A percentile compares a stretch with the other conserved stretches of the same genome.
These are phyloP conservation scores for Steinernema carpocapsae DNA, from an alignment of 2,888 invertebrate species.

Conservation along the genomic window DNA sequence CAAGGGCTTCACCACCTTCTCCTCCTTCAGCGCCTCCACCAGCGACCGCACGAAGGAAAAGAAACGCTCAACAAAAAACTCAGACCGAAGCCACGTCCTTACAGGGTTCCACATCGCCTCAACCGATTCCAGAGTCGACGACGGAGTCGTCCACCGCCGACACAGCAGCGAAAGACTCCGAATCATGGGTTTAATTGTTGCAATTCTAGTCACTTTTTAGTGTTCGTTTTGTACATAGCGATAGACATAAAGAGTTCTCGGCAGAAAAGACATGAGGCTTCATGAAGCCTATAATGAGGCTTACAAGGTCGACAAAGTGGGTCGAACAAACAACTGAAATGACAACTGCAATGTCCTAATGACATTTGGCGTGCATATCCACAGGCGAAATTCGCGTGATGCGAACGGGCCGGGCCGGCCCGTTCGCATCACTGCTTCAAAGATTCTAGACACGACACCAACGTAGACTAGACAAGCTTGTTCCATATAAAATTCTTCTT, in stretches of 20 bases:
- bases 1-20: background rate
- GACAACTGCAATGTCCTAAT: no score
- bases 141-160: background rate
- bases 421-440: no score
- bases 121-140: conserved; percentile 3
- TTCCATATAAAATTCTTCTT: background rate
- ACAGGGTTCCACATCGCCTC: background rate
- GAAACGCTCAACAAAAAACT: conserved; percentile 18
- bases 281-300: no score
- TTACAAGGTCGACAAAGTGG: no score
- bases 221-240: conserved; percentile 26
- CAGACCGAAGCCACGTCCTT: background rate
- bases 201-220: conserved; percentile 27
- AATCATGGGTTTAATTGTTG: conserved; percentile 34
- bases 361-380: no score
- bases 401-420: no score
- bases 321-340: no score
- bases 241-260: conserved; percentile 20
- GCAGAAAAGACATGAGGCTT: no score
- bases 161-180: conserved; percentile 34
- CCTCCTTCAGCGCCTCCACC: conserved; percentile 26
- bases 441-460: no score
- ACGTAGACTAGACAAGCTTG: no score
- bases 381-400: no score
- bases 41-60: conserved; percentile 9